Evolutionary conservation across 2,888 invertebrate genomes (phyloP).

Genomic region (Agrilus biguttatus): DNA sequence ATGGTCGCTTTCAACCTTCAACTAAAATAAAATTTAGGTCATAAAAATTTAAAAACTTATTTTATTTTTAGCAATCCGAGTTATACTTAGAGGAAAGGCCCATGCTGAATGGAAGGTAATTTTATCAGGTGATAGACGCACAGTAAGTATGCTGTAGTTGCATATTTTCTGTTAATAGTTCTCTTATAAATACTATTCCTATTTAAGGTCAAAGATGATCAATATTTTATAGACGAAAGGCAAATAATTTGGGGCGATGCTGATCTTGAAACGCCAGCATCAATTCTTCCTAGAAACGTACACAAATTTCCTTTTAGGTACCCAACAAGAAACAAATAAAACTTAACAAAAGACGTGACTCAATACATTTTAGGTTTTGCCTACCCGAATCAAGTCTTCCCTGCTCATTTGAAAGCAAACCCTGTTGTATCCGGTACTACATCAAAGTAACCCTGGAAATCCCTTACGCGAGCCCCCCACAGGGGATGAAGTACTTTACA

Average conservation of each 20-base stretch:
- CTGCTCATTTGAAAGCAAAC: constrained; percentile 62
- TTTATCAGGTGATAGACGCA: constrained; percentile 55
- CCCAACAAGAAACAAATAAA: constrained; percentile 2
- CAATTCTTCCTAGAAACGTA: constrained; percentile 53
- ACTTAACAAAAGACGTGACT: background rate
- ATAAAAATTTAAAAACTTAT: background rate
- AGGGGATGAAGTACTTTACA: constrained; percentile 67
- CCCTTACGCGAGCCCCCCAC: constrained; percentile 63
- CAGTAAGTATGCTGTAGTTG: constrained; percentile 29
- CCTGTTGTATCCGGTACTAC: constrained; percentile 59
- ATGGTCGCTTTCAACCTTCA: background rate
- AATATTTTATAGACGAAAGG: constrained; percentile 61
- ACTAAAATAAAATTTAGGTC: background rate
- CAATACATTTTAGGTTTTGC: constrained; percentile 34
- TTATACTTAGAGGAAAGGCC: constrained; percentile 58
- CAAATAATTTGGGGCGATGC: constrained; percentile 62
- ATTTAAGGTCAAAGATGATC: constrained; percentile 47
- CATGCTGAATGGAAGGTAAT: constrained; percentile 66
- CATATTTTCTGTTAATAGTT: background rate
- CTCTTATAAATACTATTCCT: background rate
- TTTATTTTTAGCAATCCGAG: constrained; percentile 40
- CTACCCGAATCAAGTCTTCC: constrained; percentile 59
- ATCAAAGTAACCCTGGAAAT: constrained; percentile 59
- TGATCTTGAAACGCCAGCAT: constrained; percentile 42
- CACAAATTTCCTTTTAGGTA: constrained; percentile 51